Conservation (phyloP, 2,888 invertebrate genomes). For the Drosophila trichaetosa region DNA sequence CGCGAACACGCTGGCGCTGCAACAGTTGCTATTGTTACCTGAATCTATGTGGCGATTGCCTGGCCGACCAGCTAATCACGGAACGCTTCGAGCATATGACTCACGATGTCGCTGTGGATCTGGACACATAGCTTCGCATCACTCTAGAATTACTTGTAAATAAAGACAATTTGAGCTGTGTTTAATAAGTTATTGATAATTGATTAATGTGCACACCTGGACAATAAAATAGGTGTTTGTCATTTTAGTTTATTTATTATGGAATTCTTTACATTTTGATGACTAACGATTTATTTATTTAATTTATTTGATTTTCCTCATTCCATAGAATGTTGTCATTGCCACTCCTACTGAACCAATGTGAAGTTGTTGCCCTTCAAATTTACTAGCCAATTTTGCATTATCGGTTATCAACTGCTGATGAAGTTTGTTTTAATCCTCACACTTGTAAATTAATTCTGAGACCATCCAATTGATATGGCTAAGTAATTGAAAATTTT, state of each 20-base stretch:
- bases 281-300: not conserved
- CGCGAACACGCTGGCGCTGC: slow-evolving; percentile 90
- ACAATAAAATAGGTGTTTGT: not conserved
- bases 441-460: not conserved
- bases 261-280: not conserved
- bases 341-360: not conserved
- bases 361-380: not conserved
- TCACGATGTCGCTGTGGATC: slow-evolving; percentile 76
- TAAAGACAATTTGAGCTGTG: not conserved
- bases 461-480: not conserved
- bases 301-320: not conserved
- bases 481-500: not conserved
- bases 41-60: slow-evolving; percentile 89
- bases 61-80: slow-evolving; percentile 86
- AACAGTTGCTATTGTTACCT: slow-evolving; percentile 87
- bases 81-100: slow-evolving; percentile 76
- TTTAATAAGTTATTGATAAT: not conserved
- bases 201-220: not conserved
- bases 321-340: not conserved
- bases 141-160: not conserved
- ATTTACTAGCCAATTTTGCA: not conserved
- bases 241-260: not conserved
- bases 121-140: slow-evolving; percentile 30
- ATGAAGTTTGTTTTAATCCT: too few species aligned
- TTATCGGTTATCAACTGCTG: not conserved